Base-by-base conservation (phyloP, 2,113 vertebrate species). In the Oncorhynchus kisutch region DNA sequence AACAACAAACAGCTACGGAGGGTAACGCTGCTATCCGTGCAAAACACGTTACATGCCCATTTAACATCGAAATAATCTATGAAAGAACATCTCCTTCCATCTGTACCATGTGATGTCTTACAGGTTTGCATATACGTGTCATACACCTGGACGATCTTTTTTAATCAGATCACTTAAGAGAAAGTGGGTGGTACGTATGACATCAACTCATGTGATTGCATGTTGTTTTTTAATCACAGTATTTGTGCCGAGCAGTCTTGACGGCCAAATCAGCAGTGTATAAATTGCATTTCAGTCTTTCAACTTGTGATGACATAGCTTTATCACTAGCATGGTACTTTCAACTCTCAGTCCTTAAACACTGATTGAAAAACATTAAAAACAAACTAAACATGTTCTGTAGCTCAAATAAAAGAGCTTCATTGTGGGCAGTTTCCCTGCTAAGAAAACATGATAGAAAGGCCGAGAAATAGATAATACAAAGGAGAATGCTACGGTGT, bases 1-100 rank as follows among this genome's bases (percentile, higher is more conserved):
- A 86, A 91, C 84, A 93, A 80, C n/a, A 78, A 81, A 67, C 62
- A 77, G 73, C 74, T 72, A 94, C 88, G 91, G 79, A 95, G 88
- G 94, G 87, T 92, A 93, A 94, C 86, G 90, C 86, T 92, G 84
- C 82, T 89, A 91, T 91, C 86, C 92, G 90, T 92, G 95, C 94
- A 91, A 94, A 95, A 9, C 86, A 79, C 90, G 85, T 86, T 85
- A 91, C 88, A 91, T 89, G 89, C 91, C 82, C 78, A 88, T 81
- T 87, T 78, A 86, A 90, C 81, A 85, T 65, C 74, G 34, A 90
- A 84, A 83, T 84, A 78, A 89, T 80, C 67, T 76, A 70, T 12
- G 78, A 71, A 83, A 80, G 16, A 71, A 80, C 78, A 75, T 66
- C 49, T 85, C 70, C 54, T 77, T 78, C 65, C 66, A 80, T 31